Percentiles rank a stretch among this genome's conserved stretches.
These are phyloP conservation scores for Enteromius fasciolatus DNA, from an alignment of 2,797 vertebrate species.

Conservation along the genomic window DNA sequence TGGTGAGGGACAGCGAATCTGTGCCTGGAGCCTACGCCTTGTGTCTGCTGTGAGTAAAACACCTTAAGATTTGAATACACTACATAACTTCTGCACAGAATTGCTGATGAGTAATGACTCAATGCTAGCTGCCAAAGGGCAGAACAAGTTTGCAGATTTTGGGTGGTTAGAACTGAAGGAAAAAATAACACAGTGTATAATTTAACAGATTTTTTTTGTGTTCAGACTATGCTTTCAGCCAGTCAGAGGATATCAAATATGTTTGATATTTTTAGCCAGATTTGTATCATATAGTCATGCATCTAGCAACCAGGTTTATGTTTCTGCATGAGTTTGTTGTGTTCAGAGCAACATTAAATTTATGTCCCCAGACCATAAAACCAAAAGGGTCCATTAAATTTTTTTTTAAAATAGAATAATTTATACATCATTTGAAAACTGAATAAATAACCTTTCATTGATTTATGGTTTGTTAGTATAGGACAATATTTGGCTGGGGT, in stretches of 20 bases:
- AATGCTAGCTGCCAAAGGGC: not conserved
- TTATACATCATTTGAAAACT: not conserved
- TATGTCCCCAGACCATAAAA: not conserved
- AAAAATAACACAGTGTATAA: not conserved
- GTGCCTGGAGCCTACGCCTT: slow-evolving; percentile 87
- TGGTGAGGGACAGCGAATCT: slow-evolving; percentile 90
- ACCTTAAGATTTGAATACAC: not conserved
- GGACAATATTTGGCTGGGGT: not conserved
- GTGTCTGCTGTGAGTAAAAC: slow-evolving; percentile 86
- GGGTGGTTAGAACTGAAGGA: not conserved
- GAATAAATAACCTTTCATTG: not conserved
- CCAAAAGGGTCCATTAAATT: not conserved
- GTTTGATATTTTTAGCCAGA: not conserved
- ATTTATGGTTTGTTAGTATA: not conserved
- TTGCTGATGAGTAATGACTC: not conserved
- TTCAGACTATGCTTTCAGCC: not conserved
- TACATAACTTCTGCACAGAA: not conserved
- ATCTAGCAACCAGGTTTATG: not conserved
- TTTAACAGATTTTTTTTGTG: not conserved
- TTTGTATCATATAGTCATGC: not conserved
- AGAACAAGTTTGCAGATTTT: not conserved
- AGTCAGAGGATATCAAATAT: not conserved
- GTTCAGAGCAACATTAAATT: not conserved
- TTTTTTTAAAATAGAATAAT: too few species aligned
- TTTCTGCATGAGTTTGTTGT: not conserved